Percentiles rank a stretch among this genome's conserved stretches.
Evolutionary conservation across 2,113 vertebrate species (phyloP).

Genomic region (Cyanocitta stelleri): DNA sequence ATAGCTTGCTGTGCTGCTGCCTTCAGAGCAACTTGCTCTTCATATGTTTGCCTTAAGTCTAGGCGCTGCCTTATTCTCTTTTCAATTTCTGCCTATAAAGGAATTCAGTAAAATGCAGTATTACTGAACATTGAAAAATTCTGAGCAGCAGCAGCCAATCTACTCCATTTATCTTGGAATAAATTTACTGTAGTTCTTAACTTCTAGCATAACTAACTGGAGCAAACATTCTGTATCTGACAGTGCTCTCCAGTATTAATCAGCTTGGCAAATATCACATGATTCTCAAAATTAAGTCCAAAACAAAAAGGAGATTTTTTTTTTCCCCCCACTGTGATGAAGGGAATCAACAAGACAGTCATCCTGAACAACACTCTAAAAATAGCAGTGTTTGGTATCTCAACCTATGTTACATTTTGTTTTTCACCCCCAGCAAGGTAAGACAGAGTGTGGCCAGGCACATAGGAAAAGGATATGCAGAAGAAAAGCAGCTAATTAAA

Average conservation of each 20-base stretch:
- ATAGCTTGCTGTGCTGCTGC: slow-evolving; percentile 68
- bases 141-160: not conserved
- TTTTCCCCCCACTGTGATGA: not conserved
- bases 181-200: not conserved
- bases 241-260: not conserved
- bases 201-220: not conserved
- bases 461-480: not conserved
- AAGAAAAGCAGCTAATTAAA: not conserved
- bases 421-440: not conserved
- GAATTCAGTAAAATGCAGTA: not conserved
- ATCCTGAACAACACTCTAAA: not conserved
- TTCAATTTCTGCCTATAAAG: slow-evolving; percentile 81
- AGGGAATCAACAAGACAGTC: not conserved
- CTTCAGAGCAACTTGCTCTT: slow-evolving; percentile 83
- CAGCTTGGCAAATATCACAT: not conserved
- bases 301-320: not conserved
- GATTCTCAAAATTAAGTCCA: not conserved
- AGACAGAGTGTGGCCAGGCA: not conserved
- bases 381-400: not conserved
- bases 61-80: slow-evolving; percentile 79
- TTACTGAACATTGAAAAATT: not conserved
- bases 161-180: not conserved
- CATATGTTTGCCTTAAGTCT: slow-evolving; percentile 77
- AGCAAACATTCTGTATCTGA: not conserved
- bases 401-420: not conserved